Percentiles rank a stretch among this genome's conserved stretches.
Conservation (phyloP, 2,797 vertebrate genomes). For the Epinephelus coioides region DNA sequence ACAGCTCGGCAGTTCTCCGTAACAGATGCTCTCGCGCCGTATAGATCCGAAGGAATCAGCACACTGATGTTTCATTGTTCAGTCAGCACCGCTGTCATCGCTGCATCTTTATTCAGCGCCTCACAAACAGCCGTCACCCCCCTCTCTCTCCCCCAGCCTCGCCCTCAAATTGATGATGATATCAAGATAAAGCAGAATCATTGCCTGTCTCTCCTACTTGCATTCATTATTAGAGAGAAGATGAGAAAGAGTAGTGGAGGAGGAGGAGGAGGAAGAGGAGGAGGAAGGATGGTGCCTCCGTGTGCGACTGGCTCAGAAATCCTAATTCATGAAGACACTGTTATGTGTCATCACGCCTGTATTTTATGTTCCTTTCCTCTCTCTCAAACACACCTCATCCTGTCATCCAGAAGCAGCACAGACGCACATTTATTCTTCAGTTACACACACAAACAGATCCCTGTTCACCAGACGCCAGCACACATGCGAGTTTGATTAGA, state of each 20-base stretch:
- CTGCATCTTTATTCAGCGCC: conserved; percentile 33
- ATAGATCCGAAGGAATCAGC: conserved; percentile 42
- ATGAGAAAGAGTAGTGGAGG: conserved; percentile 24
- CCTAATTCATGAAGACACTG: conserved; percentile 28
- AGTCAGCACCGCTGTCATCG: conserved; percentile 53
- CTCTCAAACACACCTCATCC: conserved; percentile 3
- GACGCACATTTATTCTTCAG: conserved; percentile 10
- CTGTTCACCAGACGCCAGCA: conserved; percentile 17
- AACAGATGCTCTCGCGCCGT: conserved; percentile 23
- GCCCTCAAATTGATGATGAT: conserved; percentile 42
- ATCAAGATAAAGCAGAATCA: conserved; percentile 42
- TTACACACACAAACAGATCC: not conserved
- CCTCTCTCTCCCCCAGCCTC: conserved; percentile 22
- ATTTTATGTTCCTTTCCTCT: not conserved
- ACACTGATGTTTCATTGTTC: conserved; percentile 47
- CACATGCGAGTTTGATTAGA: conserved; percentile 36
- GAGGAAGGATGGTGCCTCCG: conserved; percentile 10
- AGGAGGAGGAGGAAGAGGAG: conserved; percentile 20
- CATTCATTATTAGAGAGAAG: conserved; percentile 40
- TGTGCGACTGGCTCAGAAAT: conserved; percentile 21
- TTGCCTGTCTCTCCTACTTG: conserved; percentile 17
- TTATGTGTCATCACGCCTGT: conserved; percentile 29
- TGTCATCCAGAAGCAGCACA: conserved; percentile 13
- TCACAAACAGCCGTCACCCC: conserved; percentile 24
- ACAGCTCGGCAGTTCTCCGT: conserved; percentile 29